Evolutionary conservation across 2,797 vertebrate species (phyloP).

Genomic region (Rhabdophis nuchalis): DNA sequence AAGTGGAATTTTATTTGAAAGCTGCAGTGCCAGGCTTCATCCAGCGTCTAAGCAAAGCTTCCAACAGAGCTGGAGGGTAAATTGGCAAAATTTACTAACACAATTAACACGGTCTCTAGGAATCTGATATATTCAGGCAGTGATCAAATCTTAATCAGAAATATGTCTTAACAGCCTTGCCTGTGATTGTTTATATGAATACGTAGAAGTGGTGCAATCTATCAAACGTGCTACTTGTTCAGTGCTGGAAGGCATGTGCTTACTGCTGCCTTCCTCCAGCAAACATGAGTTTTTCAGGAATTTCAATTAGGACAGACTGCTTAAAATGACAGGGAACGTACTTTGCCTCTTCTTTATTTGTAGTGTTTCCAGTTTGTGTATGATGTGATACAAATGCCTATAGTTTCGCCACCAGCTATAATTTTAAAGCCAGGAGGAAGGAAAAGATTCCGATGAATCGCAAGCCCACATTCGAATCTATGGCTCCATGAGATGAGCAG

Average conservation of each 20-base stretch:
- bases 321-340: background rate
- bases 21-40: conserved; percentile 52
- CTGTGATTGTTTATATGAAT: background rate
- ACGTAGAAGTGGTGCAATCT: conserved; percentile 10
- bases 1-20: conserved; percentile 51
- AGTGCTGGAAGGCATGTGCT: background rate
- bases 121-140: conserved; percentile 23
- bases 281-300: background rate
- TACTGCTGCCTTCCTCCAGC: background rate
- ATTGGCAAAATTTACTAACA: conserved; percentile 58
- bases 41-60: conserved; percentile 60
- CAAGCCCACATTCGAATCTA: background rate
- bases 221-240: background rate
- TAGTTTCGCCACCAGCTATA: background rate
- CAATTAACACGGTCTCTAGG: conserved; percentile 32
- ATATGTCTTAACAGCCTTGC: background rate
- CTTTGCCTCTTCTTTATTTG: background rate
- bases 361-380: background rate
- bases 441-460: background rate
- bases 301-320: background rate
- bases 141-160: conserved; percentile 1
- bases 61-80: conserved; percentile 54
- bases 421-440: background rate
- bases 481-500: background rate
- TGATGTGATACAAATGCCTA: background rate